Base-by-base conservation (phyloP, 53 echinoderm and acorn worm species). In the Holothuria leucospilota region DNA sequence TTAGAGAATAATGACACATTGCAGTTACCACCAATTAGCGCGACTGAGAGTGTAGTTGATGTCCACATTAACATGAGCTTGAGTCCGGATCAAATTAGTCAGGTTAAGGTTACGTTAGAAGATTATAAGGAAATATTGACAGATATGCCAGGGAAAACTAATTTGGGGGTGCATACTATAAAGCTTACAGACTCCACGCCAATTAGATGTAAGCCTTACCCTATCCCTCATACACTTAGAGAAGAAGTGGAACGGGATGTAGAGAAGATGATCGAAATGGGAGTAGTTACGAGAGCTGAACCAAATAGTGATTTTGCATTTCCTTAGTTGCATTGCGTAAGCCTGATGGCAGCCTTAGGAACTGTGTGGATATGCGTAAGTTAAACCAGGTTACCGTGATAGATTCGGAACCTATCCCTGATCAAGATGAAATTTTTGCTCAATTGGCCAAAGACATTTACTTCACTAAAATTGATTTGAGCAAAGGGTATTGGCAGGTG, bases 401-500 rank as follows among this genome's bases (percentile, higher is more conserved):
- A 26, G 89, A 89, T 52, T n/a, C n/a, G n/a, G n/a, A n/a, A n/a
- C n/a, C n/a, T n/a, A n/a, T n/a, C n/a, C n/a, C n/a, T n/a, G n/a
- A 90, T 67, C 85, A 85, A 67, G 90, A 85, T 14, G 90, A 86
- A 59, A 86, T 90, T 6, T 90, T 90, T 53, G 25, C 86, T 29
- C 61, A 82, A 38, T 27, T 90, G 21, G 39, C 71, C 6, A 20
- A 39, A 26, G 86, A 90, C 49, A 28, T 18, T 16, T 79, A 70
- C 70, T 90, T 84, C 29, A 49, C 84, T 59, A 90, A n/a, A n/a
- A n/a, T n/a, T n/a, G n/a, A n/a, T n/a, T n/a, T n/a, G n/a, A n/a
- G n/a, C n/a, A n/a, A n/a, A 90, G 72, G 30, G 84, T 89, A 84
- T 84, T 70, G 25, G n/a, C n/a, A n/a, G n/a, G n/a, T n/a, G n/a